Evolutionary conservation across 2,113 vertebrate species (phyloP).

Genomic region (Setophaga coronata): DNA sequence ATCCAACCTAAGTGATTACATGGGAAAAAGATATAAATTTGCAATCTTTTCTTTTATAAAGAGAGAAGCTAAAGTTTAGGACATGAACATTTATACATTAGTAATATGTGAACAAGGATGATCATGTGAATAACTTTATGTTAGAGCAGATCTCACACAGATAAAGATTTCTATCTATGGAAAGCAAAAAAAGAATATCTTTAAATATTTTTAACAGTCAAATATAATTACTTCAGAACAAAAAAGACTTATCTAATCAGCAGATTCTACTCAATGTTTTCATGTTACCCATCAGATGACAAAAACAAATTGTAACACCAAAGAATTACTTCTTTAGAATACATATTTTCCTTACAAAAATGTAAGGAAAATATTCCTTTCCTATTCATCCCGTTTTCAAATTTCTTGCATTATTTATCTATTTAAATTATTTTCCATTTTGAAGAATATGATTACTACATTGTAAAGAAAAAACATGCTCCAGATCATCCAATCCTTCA

Average conservation of each 20-base stretch:
- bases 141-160: neutral
- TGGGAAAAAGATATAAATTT: neutral
- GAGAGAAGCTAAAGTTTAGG: neutral
- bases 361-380: too few species aligned
- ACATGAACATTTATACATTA: neutral
- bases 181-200: neutral
- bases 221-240: neutral
- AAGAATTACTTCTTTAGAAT: neutral
- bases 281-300: neutral
- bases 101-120: neutral
- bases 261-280: neutral
- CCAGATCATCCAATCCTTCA: neutral
- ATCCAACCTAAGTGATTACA: neutral
- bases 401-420: neutral
- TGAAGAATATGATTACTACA: neutral
- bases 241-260: neutral
- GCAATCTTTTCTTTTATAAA: neutral
- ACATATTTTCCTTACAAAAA: neutral
- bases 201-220: neutral
- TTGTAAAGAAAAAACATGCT: neutral
- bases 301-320: neutral
- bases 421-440: neutral
- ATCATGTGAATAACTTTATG: neutral
- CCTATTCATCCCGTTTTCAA: neutral
- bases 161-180: neutral